Evolutionary conservation across 2,113 vertebrate genomes (phyloP), one percentile per base, ranked within the genome.

Genomic region (Thalassoma bifasciatum): DNA sequence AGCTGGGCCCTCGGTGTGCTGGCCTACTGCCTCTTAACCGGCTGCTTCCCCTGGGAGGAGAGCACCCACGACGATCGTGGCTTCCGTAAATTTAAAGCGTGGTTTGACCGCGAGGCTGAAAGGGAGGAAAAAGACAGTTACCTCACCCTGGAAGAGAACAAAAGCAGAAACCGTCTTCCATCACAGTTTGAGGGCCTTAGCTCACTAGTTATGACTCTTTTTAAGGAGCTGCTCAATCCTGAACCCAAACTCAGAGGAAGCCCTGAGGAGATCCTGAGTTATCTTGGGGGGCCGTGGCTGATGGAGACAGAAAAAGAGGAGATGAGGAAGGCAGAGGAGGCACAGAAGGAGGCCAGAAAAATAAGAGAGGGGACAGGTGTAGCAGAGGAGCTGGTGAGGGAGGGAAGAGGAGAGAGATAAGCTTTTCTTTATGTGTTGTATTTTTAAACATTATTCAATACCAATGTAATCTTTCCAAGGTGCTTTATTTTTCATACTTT

Each of bases 1-100:
- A 94, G 94, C 83, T 98, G 97, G 97, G 95, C 95, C 0, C 94
- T 98, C 0, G 96, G 96, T 0, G 89, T 98, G 8, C 95, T 98
- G 1, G 80, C 95, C 26, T 98, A 95, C 90, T 96, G 95, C 34
- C 82, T 96, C 0, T 77, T 96, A 40, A 97, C 95, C 0, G 93
- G 95, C 22, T 95, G 93, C 64, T 96, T 98, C 77, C 97, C 97
- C 3, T 98, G 97, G 97, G 92, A 93, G 0, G 89, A 94, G 73
- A 95, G 94, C 3, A 88, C 95, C 60, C 79, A 75, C 2, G 88
- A 95, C 0, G 96, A 97, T 79, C 90, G 89, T 0, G 82, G 89
- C 59, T 98, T 95, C 2, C 75, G 92, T 30, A 89, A 79, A 22
- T 98, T 95, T 63, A 90, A 90, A 0, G 68, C 86, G 46, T 98